Evolutionary conservation across 2,888 invertebrate species (phyloP), one percentile per base, ranked within the genome.

Genomic region (Esperia sulphurella): DNA sequence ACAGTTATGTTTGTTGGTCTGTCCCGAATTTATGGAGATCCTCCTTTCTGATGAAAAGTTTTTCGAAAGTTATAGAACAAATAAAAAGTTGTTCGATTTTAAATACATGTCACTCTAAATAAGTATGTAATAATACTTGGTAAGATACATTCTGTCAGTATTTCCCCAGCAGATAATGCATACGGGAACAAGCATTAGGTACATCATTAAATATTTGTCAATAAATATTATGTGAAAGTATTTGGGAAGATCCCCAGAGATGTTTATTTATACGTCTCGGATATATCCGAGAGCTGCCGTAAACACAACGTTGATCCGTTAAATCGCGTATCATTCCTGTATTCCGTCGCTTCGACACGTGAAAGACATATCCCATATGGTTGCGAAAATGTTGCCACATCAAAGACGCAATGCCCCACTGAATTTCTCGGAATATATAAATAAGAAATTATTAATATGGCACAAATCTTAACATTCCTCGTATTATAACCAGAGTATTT

Each of bases 361-460:
- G 75, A 77, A 55, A 68, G 76, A 83, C 73, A 69, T 58, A 70
- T 67, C 49, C 74, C 84, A 84, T 83, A 83, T 73, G 79, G 62
- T 72, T 57, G 63, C 53, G 59, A 60, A 65, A 72, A 65, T 70
- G 71, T 71, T 71, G 65, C 69, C 70, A 80, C 77, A 77, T 80
- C 76, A 79, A 79, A 79, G 71, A 59, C 61, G 50, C 58, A 54
- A 54, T 59, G 62, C 50, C 61, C 62, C 55, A 33, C 47, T 49
- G 62, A 61, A 63, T 67, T 68, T 68, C 65, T 65, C 46, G 53
- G 65, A 66, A 68, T 51, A 49, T 58, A 62, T 37, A 49, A 44
- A 41, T 42, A 52, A 8, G 8, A 43, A 54, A 52, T 54, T 58
- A 57, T 57, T 51, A 49, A 55, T 49, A 56, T 8, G 48, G 21